These are phyloP conservation scores for Isaurus tuberculatus DNA, from an alignment of 92 coral and sea anemone genomes.

Conservation along the genomic window DNA sequence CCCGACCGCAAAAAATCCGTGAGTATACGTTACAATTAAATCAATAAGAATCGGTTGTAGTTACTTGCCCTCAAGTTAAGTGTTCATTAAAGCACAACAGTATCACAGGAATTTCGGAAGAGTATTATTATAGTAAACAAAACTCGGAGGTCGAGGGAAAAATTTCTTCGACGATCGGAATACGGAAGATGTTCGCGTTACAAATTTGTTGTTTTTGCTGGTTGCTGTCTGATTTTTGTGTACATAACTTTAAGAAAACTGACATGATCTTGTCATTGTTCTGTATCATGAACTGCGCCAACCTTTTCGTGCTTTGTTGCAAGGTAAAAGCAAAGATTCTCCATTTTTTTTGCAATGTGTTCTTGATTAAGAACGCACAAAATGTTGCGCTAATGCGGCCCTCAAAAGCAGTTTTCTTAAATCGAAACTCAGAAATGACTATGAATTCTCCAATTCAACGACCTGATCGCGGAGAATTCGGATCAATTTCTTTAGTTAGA, in stretches of 20 bases:
- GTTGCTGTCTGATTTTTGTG: background rate
- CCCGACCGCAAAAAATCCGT: conserved; percentile 8
- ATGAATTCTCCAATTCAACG: no score
- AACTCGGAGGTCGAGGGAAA: background rate
- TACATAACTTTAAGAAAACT: background rate
- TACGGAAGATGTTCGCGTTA: background rate
- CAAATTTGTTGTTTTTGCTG: background rate
- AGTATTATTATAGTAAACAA: background rate
- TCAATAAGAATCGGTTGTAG: background rate
- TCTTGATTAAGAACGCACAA: no score
- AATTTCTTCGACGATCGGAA: background rate
- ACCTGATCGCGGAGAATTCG: no score
- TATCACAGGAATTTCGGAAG: background rate
- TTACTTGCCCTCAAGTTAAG: background rate
- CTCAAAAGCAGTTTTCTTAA: no score
- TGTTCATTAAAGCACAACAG: background rate
- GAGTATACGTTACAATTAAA: background rate
- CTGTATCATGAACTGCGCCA: background rate
- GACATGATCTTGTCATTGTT: background rate
- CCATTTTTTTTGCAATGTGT: no score
- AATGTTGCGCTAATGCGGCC: no score
- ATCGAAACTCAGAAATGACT: no score
- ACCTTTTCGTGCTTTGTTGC: no score
- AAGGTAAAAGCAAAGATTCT: no score
- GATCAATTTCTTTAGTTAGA: no score